A percentile compares a stretch with the other conserved stretches of the same genome.
These are phyloP conservation scores for Tenodera sinensis DNA, from an alignment of 2,888 invertebrate genomes.

Conservation along the genomic window DNA sequence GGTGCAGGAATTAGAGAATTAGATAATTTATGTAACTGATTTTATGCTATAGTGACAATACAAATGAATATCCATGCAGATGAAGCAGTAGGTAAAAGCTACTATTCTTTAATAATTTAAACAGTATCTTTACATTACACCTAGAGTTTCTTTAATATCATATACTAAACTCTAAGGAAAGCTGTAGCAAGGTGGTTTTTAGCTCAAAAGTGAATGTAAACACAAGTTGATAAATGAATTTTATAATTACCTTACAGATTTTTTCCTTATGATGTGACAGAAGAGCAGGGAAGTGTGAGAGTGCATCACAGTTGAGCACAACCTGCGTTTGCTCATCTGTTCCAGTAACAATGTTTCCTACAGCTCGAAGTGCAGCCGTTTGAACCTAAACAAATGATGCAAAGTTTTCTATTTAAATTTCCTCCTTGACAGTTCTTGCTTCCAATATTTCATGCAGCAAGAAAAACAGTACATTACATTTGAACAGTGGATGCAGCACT, in stretches of 20 bases:
- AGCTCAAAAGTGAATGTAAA: neutral
- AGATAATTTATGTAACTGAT: too few relatives aligned
- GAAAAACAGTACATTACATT: too few relatives aligned
- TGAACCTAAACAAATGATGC: constrained; percentile 54
- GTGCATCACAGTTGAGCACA: constrained; percentile 92
- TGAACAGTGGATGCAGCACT: too few relatives aligned
- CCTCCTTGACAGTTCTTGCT: too few relatives aligned
- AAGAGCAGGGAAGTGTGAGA: constrained; percentile 89
- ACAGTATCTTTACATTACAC: too few relatives aligned
- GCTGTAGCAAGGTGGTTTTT: neutral
- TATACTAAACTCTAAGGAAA: neutral
- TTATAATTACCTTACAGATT: constrained; percentile 78
- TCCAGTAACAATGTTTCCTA: constrained; percentile 98
- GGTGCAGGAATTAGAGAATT: too few relatives aligned
- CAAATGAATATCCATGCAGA: too few relatives aligned
- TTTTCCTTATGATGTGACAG: constrained; percentile 95
- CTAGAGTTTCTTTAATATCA: neutral
- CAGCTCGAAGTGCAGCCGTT: constrained; percentile 94
- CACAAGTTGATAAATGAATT: neutral
- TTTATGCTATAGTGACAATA: too few relatives aligned
- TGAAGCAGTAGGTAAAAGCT: too few relatives aligned
- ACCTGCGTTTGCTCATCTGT: constrained; percentile 98
- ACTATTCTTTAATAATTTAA: too few relatives aligned
- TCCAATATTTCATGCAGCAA: too few relatives aligned
- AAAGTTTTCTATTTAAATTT: too few relatives aligned